A percentile compares a stretch with the other conserved stretches of the same genome.
Conservation (phyloP, 2,797 vertebrate species). For the Anolis apletophallus region DNA sequence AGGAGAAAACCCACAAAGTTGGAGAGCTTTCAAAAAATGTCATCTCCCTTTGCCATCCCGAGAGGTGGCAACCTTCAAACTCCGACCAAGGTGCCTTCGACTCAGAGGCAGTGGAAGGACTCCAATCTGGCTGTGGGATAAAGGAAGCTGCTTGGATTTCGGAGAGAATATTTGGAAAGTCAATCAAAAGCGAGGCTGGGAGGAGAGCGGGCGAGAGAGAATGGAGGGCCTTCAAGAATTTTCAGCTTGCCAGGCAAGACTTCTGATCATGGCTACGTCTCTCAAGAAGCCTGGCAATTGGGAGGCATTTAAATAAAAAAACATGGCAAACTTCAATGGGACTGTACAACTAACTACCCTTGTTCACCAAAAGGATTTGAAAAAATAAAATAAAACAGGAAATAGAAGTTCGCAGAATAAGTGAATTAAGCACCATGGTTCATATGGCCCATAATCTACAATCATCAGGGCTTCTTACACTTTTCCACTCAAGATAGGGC, state of each 20-base stretch:
- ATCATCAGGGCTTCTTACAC: too few species aligned
- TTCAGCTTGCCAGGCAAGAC: conserved; percentile 40
- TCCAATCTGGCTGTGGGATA: conserved; percentile 81
- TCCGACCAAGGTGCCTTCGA: conserved; percentile 56
- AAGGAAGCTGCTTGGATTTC: conserved; percentile 77
- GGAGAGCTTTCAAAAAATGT: conserved; percentile 48
- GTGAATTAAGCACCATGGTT: too few species aligned
- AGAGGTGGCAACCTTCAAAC: conserved; percentile 66
- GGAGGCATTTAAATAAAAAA: neutral
- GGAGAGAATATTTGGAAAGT: conserved; percentile 73
- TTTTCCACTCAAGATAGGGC: too few species aligned
- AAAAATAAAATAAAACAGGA: neutral
- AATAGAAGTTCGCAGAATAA: neutral
- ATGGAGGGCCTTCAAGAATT: conserved; percentile 56
- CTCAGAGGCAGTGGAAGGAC: conserved; percentile 66
- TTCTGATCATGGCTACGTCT: conserved; percentile 29
- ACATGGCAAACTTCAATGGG: too few species aligned
- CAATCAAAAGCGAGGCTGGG: conserved; percentile 48
- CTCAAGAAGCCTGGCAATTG: neutral
- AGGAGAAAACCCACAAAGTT: conserved; percentile 59
- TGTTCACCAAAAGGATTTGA: too few species aligned
- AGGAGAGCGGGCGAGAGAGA: conserved; percentile 31
- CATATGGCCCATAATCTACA: too few species aligned
- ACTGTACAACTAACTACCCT: too few species aligned
- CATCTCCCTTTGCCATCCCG: conserved; percentile 56